A percentile compares a stretch with the other conserved stretches of the same genome.
Evolutionary conservation across 1,140 invertebrate genomes (phyloP).

Genomic region (Amphibalanus amphitrite): DNA sequence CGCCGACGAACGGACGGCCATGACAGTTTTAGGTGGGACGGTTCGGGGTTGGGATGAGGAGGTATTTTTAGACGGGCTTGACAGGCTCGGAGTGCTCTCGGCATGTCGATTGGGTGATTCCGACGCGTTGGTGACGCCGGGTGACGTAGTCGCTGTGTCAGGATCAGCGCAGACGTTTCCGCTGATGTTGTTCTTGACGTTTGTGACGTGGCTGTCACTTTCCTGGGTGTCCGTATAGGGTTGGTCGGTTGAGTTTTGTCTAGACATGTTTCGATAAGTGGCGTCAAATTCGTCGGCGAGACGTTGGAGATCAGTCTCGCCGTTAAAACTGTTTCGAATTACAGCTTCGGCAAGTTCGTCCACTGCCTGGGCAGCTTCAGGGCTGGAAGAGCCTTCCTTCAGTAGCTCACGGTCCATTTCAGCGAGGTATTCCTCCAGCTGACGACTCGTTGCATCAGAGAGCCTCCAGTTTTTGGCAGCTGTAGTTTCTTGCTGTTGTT

Average conservation of each 20-base stretch:
- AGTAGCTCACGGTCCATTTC: not conserved
- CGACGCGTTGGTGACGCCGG: too few relatives aligned
- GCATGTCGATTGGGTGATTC: too few relatives aligned
- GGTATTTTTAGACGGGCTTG: not conserved
- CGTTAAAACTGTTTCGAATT: not conserved
- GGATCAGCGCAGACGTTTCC: too few relatives aligned
- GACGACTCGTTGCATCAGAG: not conserved
- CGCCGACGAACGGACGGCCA: too few relatives aligned
- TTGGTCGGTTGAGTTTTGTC: not conserved
- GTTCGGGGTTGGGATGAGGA: not conserved
- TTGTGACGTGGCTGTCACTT: too few relatives aligned
- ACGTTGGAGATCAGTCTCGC: not conserved
- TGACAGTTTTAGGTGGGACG: not conserved
- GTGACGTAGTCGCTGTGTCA: too few relatives aligned
- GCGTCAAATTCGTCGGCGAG: not conserved
- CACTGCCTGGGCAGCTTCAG: not conserved
- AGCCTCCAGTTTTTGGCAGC: not conserved
- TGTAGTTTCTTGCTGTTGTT: not conserved
- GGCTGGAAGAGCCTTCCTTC: not conserved
- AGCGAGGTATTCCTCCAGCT: not conserved
- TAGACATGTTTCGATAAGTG: not conserved
- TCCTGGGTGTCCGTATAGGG: not conserved
- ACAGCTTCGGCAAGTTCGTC: not conserved
- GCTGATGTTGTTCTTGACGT: too few relatives aligned
- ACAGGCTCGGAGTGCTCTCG: not conserved